Evolutionary conservation across 2,113 vertebrate genomes (phyloP).

Genomic region (Scophthalmus maximus): DNA sequence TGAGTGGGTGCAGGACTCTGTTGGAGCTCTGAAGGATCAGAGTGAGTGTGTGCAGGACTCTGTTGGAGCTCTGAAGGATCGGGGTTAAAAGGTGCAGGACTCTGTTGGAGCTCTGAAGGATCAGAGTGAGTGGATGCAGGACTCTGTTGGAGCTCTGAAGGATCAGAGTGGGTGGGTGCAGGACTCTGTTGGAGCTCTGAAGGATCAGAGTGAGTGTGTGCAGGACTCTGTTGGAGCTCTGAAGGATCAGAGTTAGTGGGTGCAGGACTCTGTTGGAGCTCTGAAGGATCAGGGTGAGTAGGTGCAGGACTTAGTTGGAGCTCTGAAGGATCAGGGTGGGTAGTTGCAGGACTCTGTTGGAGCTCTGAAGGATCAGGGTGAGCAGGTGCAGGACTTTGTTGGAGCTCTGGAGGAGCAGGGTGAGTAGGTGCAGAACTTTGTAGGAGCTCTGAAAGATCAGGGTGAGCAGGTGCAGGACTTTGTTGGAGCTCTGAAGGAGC

Average conservation of each 20-base stretch:
- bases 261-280: neutral
- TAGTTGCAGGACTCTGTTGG: neutral
- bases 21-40: neutral
- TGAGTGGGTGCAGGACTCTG: neutral
- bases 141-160: neutral
- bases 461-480: neutral
- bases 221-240: neutral
- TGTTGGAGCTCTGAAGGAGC: neutral
- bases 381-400: neutral
- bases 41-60: neutral
- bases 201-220: neutral
- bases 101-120: neutral
- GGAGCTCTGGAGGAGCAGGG: neutral
- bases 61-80: neutral
- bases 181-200: constrained; percentile 8
- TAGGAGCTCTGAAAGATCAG: neutral
- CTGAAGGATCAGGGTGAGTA: neutral
- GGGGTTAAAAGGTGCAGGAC: neutral
- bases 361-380: neutral
- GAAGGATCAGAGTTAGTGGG: neutral
- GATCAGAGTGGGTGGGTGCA: neutral
- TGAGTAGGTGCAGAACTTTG: neutral
- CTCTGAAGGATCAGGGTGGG: neutral
- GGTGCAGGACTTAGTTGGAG: neutral
- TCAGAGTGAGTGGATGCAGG: neutral